Conservation (phyloP, 2,888 invertebrate genomes). For the Acholoe squamosa region DNA sequence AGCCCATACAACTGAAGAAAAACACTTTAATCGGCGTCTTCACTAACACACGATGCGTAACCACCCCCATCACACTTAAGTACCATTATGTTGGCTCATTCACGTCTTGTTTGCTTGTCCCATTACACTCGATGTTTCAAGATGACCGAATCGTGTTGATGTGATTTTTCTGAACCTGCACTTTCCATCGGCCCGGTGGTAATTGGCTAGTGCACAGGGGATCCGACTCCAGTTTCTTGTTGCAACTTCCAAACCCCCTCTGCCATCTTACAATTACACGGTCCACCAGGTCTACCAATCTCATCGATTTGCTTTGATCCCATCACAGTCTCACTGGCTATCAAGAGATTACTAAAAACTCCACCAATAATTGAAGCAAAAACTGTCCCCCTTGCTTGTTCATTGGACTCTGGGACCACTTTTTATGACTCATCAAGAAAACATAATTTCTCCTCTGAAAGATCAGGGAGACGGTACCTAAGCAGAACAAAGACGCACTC, state of each 20-base stretch:
- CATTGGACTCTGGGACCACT: neutral
- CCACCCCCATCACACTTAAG: neutral
- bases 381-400: neutral
- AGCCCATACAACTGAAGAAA: too few relatives aligned
- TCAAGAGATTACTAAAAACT: conserved; percentile 12
- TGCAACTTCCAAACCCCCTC: neutral
- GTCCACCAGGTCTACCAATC: conserved; percentile 5
- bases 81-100: neutral
- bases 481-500: neutral
- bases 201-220: neutral
- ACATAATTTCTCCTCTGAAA: conserved; percentile 1
- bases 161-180: neutral
- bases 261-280: conserved; percentile 51
- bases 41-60: neutral
- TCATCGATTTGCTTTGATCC: conserved; percentile 39
- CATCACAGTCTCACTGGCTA: conserved; percentile 33
- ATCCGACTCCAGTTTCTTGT: neutral
- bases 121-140: neutral
- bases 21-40: too few relatives aligned
- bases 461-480: neutral
- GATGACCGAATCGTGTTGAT: neutral
- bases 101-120: neutral
- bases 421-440: conserved; percentile 37
- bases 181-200: neutral
- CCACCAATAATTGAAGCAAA: neutral